Percentiles rank a stretch among this genome's conserved stretches.
phyloP scores from a whole-genome alignment of 2,888 invertebrate species.

The Tetramorium bicarinatum region DNA sequence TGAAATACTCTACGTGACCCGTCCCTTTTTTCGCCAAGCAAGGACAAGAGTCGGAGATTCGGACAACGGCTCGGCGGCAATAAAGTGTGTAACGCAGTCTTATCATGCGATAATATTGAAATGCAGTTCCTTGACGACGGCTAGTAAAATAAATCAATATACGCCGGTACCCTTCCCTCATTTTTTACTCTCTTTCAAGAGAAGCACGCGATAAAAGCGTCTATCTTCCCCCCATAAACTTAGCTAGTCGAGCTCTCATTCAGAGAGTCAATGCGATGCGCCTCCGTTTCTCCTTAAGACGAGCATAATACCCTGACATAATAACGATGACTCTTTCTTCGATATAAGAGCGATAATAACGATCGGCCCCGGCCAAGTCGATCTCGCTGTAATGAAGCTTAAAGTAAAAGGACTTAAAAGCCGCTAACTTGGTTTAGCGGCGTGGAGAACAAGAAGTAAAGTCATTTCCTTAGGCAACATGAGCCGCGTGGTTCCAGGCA shows the following conservation, averaged over 20 bases:
- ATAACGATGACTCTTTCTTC: constrained; percentile 9
- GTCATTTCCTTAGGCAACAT: constrained; percentile 74
- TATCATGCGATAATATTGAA: constrained; percentile 84
- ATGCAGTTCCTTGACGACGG: constrained; percentile 84
- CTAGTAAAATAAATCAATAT: constrained; percentile 83
- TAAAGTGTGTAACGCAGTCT: constrained; percentile 79
- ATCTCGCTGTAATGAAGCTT: constrained; percentile 12
- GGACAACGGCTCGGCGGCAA: constrained; percentile 55
- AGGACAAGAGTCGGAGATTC: constrained; percentile 38
- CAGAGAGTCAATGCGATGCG: not conserved
- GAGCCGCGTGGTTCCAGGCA: constrained; percentile 82
- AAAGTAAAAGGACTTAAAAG: constrained; percentile 52
- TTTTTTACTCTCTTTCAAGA: constrained; percentile 67
- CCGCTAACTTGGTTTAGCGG: constrained; percentile 52
- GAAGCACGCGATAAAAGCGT: constrained; percentile 70
- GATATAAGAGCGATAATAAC: constrained; percentile 9
- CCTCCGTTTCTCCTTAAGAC: constrained; percentile 21
- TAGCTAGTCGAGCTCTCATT: constrained; percentile 6
- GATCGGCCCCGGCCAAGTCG: not conserved
- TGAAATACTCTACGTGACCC: not conserved
- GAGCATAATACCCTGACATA: not conserved
- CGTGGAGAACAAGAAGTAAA: constrained; percentile 67
- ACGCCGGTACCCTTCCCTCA: constrained; percentile 64
- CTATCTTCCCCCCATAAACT: constrained; percentile 56
- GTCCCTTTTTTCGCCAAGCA: constrained; percentile 15